Evolutionary conservation across 2,113 vertebrate genomes (phyloP), one percentile per base, ranked within the genome.

Genomic region (Phycodurus eques): DNA sequence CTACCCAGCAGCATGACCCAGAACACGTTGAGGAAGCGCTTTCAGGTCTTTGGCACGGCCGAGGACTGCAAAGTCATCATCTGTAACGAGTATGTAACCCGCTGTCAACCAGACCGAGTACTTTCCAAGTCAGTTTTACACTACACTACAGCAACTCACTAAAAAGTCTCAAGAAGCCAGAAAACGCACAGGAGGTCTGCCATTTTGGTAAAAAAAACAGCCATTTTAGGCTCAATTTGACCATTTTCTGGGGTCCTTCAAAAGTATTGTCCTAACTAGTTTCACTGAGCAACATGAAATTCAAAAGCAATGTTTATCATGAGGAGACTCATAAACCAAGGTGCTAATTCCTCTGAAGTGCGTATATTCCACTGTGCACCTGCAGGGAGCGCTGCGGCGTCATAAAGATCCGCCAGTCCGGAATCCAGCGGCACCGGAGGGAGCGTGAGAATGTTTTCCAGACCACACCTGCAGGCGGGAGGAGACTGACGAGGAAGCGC

Each of bases 21-120:
- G 90, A 94, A 90, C 2, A 96, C 96, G 90, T 93, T 99, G 83
- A 95, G 96, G 88, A 96, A 93, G 83, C 96, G 96, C 86, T 98
- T 98, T 0, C 95, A 98, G 89, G 94, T 95, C 67, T 97, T 98
- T 39, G 96, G 97, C 1, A 95, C 95, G 72, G 93, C 96, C 0
- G 94, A 95, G 47, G 97, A 99, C 81, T 98, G 96, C 91, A 95
- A 94, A 81, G 95, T 98, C 88, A 93, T 97, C 87, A 92, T 92
- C 31, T 94, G 94, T 88, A 95, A 93, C 71, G 94, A 95, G 93
- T 94, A 64, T 74, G 93, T 85, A 42, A 33, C 49, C 15, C 11
- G 49, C 49, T 31, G 2, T 20, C 13, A 46, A 46, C 6, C 59
- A 17, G 59, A 61, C 31, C 31, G 8, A 60, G 14, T 15, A 60